phyloP scores from a whole-genome alignment of 2,113 vertebrate species.

The Notarius lentiginosus region DNA sequence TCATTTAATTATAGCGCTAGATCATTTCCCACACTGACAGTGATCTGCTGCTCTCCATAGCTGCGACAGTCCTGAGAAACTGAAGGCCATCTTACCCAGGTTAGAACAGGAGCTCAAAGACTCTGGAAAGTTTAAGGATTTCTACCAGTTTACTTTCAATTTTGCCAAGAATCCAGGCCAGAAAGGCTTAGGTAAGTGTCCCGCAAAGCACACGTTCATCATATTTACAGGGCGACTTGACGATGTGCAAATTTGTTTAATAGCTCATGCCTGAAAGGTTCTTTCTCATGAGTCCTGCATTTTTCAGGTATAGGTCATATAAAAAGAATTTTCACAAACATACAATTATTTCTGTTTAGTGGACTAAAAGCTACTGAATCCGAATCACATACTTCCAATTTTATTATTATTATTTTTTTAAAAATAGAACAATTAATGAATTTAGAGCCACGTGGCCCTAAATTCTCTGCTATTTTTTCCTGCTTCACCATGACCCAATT shows the following conservation, averaged over 20 bases:
- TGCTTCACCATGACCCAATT: too few species aligned
- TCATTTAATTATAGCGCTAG: neutral
- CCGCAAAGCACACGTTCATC: too few species aligned
- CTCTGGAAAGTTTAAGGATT: conserved; percentile 87
- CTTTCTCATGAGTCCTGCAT: neutral
- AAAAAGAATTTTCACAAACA: too few species aligned
- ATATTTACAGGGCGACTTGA: neutral
- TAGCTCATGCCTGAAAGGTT: neutral
- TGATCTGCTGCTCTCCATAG: conserved; percentile 59
- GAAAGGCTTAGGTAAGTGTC: conserved; percentile 87
- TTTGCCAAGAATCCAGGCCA: conserved; percentile 95
- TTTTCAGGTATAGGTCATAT: too few species aligned
- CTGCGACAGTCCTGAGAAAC: conserved; percentile 90
- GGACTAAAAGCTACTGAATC: too few species aligned
- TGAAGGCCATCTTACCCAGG: conserved; percentile 84
- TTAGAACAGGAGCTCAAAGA: conserved; percentile 94
- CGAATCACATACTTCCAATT: too few species aligned
- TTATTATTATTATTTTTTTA: too few species aligned
- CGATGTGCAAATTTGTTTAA: neutral
- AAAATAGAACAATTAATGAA: too few species aligned
- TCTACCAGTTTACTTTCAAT: conserved; percentile 96
- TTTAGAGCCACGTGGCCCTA: too few species aligned
- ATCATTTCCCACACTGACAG: too few species aligned
- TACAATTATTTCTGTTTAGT: too few species aligned
- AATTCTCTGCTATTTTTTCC: too few species aligned